A percentile compares a stretch with the other conserved stretches of the same genome.
These are phyloP conservation scores for Muntiacus muntjak DNA, from an alignment of 2,113 vertebrate species.

Conservation along the genomic window DNA sequence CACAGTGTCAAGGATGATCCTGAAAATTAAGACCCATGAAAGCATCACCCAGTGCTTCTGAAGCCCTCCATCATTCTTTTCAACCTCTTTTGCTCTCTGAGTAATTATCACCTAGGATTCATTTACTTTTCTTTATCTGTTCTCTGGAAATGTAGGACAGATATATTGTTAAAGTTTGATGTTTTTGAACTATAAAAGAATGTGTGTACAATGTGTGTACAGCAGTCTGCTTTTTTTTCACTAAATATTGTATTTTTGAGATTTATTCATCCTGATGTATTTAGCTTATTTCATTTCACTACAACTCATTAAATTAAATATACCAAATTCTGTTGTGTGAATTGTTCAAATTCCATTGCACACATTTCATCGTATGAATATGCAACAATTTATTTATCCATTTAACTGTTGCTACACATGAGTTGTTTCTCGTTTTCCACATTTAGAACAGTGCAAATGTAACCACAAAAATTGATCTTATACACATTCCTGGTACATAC, in stretches of 20 bases:
- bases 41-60: not conserved
- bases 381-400: not conserved
- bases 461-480: not conserved
- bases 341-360: not conserved
- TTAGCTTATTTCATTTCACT: not conserved
- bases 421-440: not conserved
- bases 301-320: not conserved
- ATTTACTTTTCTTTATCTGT: not conserved
- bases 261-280: not conserved
- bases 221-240: not conserved
- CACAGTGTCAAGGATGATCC: not conserved
- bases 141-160: not conserved
- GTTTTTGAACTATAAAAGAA: not conserved
- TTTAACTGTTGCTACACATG: not conserved
- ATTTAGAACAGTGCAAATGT: not conserved
- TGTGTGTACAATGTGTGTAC: not conserved
- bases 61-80: not conserved
- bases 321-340: not conserved
- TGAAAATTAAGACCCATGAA: not conserved
- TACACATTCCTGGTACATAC: rapidly evolving
- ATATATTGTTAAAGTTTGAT: not conserved
- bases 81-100: not conserved
- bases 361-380: not conserved
- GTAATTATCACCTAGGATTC: not conserved
- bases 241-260: not conserved